These are phyloP conservation scores for Tringa solitaria DNA, from an alignment of 2,113 vertebrate species.

Conservation along the genomic window DNA sequence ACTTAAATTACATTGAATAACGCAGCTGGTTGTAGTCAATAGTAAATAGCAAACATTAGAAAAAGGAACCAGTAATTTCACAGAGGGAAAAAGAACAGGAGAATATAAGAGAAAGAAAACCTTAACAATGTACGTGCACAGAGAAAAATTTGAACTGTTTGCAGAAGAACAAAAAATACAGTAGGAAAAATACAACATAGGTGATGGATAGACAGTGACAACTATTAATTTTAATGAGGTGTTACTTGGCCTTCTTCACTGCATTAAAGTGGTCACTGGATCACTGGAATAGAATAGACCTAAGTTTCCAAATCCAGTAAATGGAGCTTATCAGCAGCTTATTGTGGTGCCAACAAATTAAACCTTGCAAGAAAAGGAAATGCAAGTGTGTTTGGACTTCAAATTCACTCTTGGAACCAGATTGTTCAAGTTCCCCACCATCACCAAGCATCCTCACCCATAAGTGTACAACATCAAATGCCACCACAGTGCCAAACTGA, in stretches of 20 bases:
- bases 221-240: background rate
- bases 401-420: background rate
- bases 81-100: background rate
- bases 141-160: background rate
- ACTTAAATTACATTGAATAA: background rate
- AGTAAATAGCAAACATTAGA: background rate
- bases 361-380: background rate
- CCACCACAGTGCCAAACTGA: background rate
- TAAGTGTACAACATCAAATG: accelerated
- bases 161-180: background rate
- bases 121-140: background rate
- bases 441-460: background rate
- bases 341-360: background rate
- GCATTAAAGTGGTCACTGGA: background rate
- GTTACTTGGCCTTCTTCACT: background rate
- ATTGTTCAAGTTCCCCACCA: background rate
- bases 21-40: background rate
- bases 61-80: background rate
- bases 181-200: background rate
- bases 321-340: background rate
- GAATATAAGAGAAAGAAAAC: background rate
- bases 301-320: background rate
- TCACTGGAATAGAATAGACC: background rate
- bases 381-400: background rate
- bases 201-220: background rate